phyloP scores from a whole-genome alignment of 2,113 vertebrate species.

The Saguinus midas region DNA sequence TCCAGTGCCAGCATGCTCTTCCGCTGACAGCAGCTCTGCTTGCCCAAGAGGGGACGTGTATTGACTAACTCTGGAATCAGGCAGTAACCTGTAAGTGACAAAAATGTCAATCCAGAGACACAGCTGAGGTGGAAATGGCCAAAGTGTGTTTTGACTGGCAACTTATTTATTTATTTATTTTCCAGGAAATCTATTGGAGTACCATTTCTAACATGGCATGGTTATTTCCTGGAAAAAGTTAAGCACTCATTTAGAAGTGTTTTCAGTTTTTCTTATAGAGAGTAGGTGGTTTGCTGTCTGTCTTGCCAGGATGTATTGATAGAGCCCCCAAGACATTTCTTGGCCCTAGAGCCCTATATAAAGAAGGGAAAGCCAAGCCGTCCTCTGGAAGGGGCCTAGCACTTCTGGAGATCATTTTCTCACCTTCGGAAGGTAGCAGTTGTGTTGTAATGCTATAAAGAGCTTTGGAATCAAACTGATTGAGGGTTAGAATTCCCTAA shows the following conservation, averaged over 20 bases:
- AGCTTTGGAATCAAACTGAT: constrained; percentile 34
- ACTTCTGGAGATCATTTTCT: constrained; percentile 18
- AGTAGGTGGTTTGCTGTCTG: constrained; percentile 66
- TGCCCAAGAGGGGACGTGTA: not conserved
- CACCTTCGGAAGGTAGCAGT: constrained; percentile 28
- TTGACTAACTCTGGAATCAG: constrained; percentile 31
- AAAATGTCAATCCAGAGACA: constrained; percentile 45
- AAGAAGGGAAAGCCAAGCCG: not conserved
- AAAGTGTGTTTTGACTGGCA: constrained; percentile 79
- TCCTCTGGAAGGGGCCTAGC: not conserved
- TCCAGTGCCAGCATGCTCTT: not conserved
- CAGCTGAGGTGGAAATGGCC: constrained; percentile 77
- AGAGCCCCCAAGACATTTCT: not conserved
- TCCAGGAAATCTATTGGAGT: constrained; percentile 82
- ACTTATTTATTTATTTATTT: constrained; percentile 16
- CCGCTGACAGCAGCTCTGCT: not conserved
- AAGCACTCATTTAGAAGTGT: constrained; percentile 77
- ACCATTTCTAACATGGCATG: constrained; percentile 80
- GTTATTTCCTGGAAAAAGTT: constrained; percentile 81
- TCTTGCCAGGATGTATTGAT: constrained; percentile 19
- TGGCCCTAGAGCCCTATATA: not conserved
- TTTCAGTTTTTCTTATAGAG: constrained; percentile 80
- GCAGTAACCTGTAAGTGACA: constrained; percentile 5
- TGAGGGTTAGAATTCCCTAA: not conserved
- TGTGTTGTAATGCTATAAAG: not conserved